Percentiles rank a stretch among this genome's conserved stretches.
Conservation (phyloP, 1,140 invertebrate species). For the Euwallacea fornicatus region DNA sequence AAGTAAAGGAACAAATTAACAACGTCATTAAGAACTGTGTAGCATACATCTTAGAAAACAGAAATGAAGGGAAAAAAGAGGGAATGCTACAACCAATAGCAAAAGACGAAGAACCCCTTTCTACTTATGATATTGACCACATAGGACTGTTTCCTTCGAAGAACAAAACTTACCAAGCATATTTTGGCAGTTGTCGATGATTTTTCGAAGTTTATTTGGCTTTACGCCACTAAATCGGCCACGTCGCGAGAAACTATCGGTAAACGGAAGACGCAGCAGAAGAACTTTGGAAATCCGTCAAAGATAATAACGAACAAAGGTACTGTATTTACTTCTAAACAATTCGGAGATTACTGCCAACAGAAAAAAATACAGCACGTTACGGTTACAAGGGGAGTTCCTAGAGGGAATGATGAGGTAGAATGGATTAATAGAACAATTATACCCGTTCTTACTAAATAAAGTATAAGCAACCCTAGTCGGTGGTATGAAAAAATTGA, state of each 20-base stretch:
- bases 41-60: constrained; percentile 49
- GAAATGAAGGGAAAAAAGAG: constrained; percentile 53
- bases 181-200: constrained; percentile 51
- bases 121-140: constrained; percentile 50
- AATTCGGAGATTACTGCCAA: constrained; percentile 44
- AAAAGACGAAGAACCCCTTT: constrained; percentile 42
- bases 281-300: constrained; percentile 49
- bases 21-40: constrained; percentile 49
- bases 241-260: constrained; percentile 45
- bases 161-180: constrained; percentile 52
- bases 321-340: constrained; percentile 51
- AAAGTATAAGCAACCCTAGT: constrained; percentile 36
- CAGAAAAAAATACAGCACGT: constrained; percentile 44
- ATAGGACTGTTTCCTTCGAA: constrained; percentile 48
- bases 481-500: constrained; percentile 49
- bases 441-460: constrained; percentile 45
- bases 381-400: constrained; percentile 46
- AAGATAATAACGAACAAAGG: constrained; percentile 49
- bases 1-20: constrained; percentile 48
- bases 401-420: constrained; percentile 47
- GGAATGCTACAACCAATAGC: constrained; percentile 42
- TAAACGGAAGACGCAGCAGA: constrained; percentile 12
- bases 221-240: constrained; percentile 47
- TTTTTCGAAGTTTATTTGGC: constrained; percentile 53
- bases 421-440: constrained; percentile 47